These are phyloP conservation scores for Noturus placidus DNA, from an alignment of 2,113 vertebrate genomes.

Conservation along the genomic window DNA sequence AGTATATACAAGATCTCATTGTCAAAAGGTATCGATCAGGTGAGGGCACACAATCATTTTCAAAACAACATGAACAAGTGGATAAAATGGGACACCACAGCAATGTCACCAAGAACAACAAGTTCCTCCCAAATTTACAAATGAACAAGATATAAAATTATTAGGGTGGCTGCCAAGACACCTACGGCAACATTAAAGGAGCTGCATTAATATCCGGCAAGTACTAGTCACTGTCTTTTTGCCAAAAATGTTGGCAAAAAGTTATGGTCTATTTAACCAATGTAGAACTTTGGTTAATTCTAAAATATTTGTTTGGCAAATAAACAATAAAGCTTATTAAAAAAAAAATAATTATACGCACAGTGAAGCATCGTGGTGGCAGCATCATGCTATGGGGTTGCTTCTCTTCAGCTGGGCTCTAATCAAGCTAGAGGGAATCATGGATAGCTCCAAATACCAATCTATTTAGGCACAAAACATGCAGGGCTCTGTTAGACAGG, in stretches of 20 bases:
- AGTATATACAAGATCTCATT: neutral
- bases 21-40: neutral
- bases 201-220: neutral
- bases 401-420: neutral
- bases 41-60: neutral
- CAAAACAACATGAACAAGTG: neutral
- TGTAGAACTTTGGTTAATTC: neutral
- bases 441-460: neutral
- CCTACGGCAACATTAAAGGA: neutral
- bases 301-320: neutral
- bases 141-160: neutral
- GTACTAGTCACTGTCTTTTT: neutral
- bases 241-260: neutral
- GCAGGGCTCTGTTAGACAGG: neutral
- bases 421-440: neutral
- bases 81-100: neutral
- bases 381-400: neutral
- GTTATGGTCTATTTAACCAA: neutral
- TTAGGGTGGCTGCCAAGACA: neutral
- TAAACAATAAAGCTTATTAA: neutral
- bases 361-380: neutral
- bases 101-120: neutral
- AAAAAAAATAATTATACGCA: neutral
- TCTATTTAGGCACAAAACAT: neutral
- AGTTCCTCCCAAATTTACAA: neutral